Percentiles rank a stretch among this genome's conserved stretches.
phyloP scores from a whole-genome alignment of 1,140 invertebrate genomes.

The Teleopsis dalmanni region DNA sequence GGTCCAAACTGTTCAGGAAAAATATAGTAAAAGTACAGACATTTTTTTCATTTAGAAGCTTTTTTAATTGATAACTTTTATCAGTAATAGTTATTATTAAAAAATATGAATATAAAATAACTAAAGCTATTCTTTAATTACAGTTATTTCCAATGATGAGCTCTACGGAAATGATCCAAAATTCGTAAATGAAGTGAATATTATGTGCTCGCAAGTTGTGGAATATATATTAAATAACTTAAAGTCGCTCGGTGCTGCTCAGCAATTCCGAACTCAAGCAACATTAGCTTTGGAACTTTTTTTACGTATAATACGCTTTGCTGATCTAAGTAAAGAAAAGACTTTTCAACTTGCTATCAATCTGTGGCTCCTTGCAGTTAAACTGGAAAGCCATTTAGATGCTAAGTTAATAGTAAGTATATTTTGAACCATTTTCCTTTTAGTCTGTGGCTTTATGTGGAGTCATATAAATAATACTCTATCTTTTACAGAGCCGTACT shows the following conservation, averaged over 20 bases:
- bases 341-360: constrained; percentile 63
- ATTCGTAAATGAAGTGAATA: constrained; percentile 74
- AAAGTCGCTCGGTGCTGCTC: constrained; percentile 53
- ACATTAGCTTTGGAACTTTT: constrained; percentile 66
- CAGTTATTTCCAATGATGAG: constrained; percentile 84
- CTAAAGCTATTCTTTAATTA: background rate
- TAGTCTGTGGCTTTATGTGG: background rate
- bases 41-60: too few relatives aligned
- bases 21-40: too few relatives aligned
- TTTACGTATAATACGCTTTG: constrained; percentile 60
- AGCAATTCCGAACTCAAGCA: constrained; percentile 58
- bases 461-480: background rate
- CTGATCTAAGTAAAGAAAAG: constrained; percentile 55
- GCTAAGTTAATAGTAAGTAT: constrained; percentile 29
- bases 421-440: background rate
- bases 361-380: constrained; percentile 70
- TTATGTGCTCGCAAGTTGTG: constrained; percentile 67
- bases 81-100: too few relatives aligned
- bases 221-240: constrained; percentile 70
- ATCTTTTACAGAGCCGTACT: constrained; percentile 22
- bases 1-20: too few relatives aligned
- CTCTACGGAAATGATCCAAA: constrained; percentile 86
- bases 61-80: too few relatives aligned
- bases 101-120: too few relatives aligned
- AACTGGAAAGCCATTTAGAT: constrained; percentile 45